Evolutionary conservation across 2,888 invertebrate genomes (phyloP), one percentile per base, ranked within the genome.

Genomic region (Phrixothrix hirtus): DNA sequence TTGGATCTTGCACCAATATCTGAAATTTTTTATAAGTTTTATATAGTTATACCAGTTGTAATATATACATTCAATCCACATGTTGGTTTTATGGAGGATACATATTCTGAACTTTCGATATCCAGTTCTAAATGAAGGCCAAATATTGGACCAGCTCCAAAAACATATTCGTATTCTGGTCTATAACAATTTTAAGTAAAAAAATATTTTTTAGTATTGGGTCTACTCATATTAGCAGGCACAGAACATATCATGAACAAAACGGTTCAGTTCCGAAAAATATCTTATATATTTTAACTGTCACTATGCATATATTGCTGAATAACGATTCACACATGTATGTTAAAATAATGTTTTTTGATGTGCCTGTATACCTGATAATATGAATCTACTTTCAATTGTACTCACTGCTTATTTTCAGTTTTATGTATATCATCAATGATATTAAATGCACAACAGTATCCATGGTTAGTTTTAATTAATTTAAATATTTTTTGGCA

Each of bases 101-200:
- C 61, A 48, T 73, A 72, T 31, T 58, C 56, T 2, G 63, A 25
- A 1, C 47, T 48, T 36, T 73, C 70, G 17, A 70, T 49, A 39
- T 71, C 63, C 30, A 57, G 17, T 5, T 42, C 16, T 16, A 53
- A 29, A 11, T 35, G 43, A 14, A 57, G 35, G 1, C 57, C 53
- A 17, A 42, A 57, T 25, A 38, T 17, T 12, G 42, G 30, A 1
- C 57, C 21, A 5, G 21, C 21, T 5, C 21, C 21, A 3, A 3
- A 3, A 21, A 21, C 3, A 7, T 21, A 21, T 21, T 21, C 4
- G 21, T 3, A 5, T 21, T 7, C 4, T 21, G 21, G 7, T 21
- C 21, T 21, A 5, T 21, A 7, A 21, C 21, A n/a, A n/a, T n/a
- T n/a, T n/a, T n/a, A n/a, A n/a, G n/a, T n/a, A n/a, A n/a, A n/a